Evolutionary conservation across 2,888 invertebrate species (phyloP).

Genomic region (Psylliodes chrysocephalus): DNA sequence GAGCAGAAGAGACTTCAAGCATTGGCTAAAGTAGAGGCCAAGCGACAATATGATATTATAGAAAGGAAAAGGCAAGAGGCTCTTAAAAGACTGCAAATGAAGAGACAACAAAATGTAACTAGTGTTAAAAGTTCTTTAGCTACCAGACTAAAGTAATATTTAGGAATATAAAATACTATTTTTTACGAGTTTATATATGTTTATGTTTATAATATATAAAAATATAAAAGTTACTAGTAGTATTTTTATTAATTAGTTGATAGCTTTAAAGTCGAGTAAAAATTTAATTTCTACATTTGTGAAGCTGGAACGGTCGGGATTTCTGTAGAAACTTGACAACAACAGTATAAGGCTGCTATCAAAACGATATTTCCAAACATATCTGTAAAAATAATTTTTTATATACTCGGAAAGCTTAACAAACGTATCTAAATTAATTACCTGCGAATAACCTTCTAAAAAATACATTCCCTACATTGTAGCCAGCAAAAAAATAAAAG

Average conservation of each 20-base stretch:
- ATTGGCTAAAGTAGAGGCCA: constrained; percentile 62
- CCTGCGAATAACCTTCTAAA: constrained; percentile 70
- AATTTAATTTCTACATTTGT: constrained; percentile 33
- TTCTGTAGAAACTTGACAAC: constrained; percentile 69
- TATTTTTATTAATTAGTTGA: no score
- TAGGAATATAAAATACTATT: neutral
- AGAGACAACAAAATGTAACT: constrained; percentile 50
- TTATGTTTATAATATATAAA: neutral
- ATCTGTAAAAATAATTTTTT: constrained; percentile 50
- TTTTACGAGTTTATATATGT: neutral
- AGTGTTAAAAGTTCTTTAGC: constrained; percentile 45
- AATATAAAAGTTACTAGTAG: neutral
- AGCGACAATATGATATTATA: constrained; percentile 60
- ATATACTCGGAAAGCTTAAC: no score
- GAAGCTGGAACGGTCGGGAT: constrained; percentile 51
- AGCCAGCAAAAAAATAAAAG: constrained; percentile 87
- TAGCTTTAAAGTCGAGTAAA: neutral
- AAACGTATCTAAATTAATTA: constrained; percentile 50
- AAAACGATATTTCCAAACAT: constrained; percentile 45
- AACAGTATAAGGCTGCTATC: constrained; percentile 64
- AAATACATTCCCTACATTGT: constrained; percentile 78
- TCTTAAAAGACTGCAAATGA: constrained; percentile 56
- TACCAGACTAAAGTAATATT: constrained; percentile 37
- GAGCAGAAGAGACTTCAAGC: constrained; percentile 65
- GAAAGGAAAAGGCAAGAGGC: constrained; percentile 60